These are phyloP conservation scores for Stegophylla sp. DNA, from an alignment of 2,888 invertebrate species.

Conservation along the genomic window DNA sequence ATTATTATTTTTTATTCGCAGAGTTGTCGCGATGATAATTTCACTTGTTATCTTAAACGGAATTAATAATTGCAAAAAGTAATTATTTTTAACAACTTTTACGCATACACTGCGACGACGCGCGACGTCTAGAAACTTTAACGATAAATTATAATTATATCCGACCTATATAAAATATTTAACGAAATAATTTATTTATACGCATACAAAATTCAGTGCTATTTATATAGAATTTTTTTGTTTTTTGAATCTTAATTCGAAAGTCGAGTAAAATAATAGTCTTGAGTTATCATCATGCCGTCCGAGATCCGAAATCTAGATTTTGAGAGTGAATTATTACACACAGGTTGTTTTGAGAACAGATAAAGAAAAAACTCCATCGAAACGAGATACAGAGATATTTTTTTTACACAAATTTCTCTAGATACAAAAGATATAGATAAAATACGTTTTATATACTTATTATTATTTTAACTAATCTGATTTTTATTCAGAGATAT, in stretches of 20 bases:
- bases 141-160: background rate
- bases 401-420: too few species aligned
- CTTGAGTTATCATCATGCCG: too few species aligned
- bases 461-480: too few species aligned
- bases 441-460: too few species aligned
- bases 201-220: background rate
- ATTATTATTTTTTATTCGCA: background rate
- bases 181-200: background rate
- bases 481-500: too few species aligned
- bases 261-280: background rate
- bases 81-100: background rate
- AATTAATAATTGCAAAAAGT: conserved; percentile 6
- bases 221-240: background rate
- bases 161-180: background rate
- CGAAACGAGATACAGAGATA: too few species aligned
- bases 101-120: background rate
- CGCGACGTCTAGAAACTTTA: background rate
- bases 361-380: too few species aligned
- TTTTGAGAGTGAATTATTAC: too few species aligned
- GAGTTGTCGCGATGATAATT: background rate
- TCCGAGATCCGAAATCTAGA: too few species aligned
- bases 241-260: background rate
- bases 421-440: too few species aligned
- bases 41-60: conserved; percentile 1
- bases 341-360: too few species aligned